Evolutionary conservation across 2,113 vertebrate species (phyloP).

Genomic region (Columba janthina): DNA sequence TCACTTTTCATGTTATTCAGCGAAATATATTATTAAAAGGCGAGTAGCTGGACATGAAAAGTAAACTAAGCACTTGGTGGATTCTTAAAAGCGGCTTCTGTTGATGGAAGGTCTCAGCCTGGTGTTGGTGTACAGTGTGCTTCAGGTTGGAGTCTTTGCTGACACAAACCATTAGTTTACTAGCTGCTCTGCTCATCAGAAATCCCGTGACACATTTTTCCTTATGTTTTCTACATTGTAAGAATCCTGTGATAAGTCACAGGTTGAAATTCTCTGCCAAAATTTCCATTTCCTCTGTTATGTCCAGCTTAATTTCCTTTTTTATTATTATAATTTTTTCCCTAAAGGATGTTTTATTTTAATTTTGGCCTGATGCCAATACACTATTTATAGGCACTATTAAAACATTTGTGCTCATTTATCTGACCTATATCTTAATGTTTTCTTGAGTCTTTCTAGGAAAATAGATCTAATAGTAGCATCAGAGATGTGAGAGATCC

Average conservation of each 20-base stretch:
- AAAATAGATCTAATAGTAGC: neutral
- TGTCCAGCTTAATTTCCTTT: neutral
- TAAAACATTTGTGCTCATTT: neutral
- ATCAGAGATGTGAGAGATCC: neutral
- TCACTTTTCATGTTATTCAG: neutral
- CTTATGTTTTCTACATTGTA: neutral
- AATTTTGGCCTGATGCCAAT: neutral
- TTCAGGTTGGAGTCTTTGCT: neutral
- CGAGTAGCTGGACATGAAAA: accelerated
- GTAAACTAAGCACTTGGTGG: neutral
- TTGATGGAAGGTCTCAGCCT: neutral
- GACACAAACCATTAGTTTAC: neutral
- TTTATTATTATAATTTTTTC: neutral
- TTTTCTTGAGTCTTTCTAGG: neutral
- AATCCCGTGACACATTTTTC: neutral
- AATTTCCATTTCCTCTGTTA: neutral
- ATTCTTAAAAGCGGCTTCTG: neutral
- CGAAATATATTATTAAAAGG: neutral
- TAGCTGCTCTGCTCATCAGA: neutral
- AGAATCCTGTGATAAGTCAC: neutral
- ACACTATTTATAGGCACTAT: neutral
- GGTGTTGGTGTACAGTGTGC: neutral
- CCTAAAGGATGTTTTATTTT: neutral
- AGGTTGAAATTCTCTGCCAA: neutral
- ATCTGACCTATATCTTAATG: neutral